phyloP scores from a whole-genome alignment of 2,113 vertebrate genomes.

The Channa argus region DNA sequence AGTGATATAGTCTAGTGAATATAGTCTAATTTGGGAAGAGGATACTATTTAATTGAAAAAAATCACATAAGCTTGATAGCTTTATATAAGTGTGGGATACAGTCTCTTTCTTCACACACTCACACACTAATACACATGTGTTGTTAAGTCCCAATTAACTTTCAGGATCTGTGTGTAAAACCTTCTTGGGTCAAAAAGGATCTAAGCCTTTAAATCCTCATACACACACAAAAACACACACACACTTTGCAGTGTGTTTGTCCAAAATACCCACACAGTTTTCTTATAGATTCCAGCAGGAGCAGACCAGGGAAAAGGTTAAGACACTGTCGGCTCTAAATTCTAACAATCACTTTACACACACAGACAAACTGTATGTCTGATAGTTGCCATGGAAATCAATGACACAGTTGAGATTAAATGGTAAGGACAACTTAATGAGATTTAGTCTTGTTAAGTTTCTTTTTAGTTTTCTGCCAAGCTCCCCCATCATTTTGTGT shows the following conservation, averaged over 20 bases:
- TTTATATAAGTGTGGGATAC: neutral
- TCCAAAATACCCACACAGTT: constrained; percentile 39
- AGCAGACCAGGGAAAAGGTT: constrained; percentile 67
- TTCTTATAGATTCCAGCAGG: constrained; percentile 57
- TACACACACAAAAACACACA: neutral
- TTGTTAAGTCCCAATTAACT: constrained; percentile 1
- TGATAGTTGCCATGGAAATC: constrained; percentile 27
- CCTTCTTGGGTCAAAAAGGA: constrained; percentile 10
- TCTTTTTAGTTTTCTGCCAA: constrained; percentile 19
- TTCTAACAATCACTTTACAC: constrained; percentile 44
- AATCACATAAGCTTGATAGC: neutral
- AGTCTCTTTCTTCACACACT: neutral
- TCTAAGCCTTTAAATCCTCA: constrained; percentile 48
- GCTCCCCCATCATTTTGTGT: constrained; percentile 21
- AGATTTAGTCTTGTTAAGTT: constrained; percentile 46
- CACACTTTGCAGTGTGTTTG: constrained; percentile 20
- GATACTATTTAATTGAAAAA: neutral
- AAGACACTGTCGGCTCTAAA: constrained; percentile 44
- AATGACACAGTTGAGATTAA: constrained; percentile 21
- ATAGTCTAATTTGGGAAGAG: neutral
- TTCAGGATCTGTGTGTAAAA: constrained; percentile 33
- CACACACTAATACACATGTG: neutral
- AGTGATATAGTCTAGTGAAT: too few species aligned
- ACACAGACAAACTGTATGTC: neutral
- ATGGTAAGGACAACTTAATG: constrained; percentile 25